phyloP scores from a whole-genome alignment of 2,113 vertebrate genomes.

The Carettochelys insculpta region DNA sequence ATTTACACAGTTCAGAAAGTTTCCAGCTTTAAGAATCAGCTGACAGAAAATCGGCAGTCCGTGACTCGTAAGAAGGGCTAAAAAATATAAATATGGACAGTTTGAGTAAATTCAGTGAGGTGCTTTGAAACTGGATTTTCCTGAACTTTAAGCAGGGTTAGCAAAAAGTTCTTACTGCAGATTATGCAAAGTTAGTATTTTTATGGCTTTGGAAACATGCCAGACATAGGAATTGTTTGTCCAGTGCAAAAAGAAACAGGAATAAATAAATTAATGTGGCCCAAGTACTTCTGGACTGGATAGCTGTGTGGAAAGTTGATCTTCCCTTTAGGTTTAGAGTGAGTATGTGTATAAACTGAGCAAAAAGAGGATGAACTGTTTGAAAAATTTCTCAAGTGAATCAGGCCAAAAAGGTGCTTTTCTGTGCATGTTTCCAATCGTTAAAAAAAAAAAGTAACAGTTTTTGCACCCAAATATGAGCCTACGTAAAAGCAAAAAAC shows the following conservation, averaged over 20 bases:
- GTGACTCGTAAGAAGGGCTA: slow-evolving; percentile 85
- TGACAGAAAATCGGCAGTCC: slow-evolving; percentile 89
- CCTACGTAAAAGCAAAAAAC: not conserved
- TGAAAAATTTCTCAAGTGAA: not conserved
- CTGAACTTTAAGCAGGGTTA: not conserved
- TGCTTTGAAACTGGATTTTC: not conserved
- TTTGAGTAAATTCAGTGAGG: slow-evolving; percentile 20
- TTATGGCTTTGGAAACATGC: not conserved
- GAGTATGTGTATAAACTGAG: not conserved
- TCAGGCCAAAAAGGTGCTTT: not conserved
- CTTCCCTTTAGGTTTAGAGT: not conserved
- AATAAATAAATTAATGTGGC: slow-evolving; percentile 28
- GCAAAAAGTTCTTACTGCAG: slow-evolving; percentile 23
- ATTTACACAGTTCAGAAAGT: slow-evolving; percentile 97
- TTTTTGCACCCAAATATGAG: not conserved
- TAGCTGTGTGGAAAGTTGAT: not conserved
- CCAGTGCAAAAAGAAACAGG: not conserved
- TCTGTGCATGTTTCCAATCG: not conserved
- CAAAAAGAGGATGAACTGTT: not conserved
- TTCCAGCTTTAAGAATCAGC: slow-evolving; percentile 91
- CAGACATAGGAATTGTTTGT: not conserved
- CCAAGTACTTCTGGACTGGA: not conserved
- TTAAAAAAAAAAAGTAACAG: not conserved
- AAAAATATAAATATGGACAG: not conserved
- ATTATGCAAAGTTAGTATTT: not conserved